Base-by-base conservation (phyloP, 1,140 invertebrate genomes). In the Diprion similis region DNA sequence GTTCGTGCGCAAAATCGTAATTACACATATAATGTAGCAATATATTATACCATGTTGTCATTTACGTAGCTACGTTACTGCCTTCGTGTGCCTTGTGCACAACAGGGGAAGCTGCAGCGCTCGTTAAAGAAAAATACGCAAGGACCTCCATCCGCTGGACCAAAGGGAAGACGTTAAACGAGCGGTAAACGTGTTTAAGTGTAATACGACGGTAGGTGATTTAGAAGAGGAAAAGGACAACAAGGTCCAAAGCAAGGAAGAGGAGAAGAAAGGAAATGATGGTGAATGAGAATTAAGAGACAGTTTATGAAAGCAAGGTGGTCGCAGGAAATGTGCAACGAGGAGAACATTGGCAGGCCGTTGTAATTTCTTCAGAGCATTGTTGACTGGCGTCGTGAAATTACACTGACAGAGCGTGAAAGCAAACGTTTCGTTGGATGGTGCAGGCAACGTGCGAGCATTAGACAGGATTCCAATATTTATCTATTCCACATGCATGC, bases 401-500 rank as follows among this genome's bases (percentile, higher is more conserved):
- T 59, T 59, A 59, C 51, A 17, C 3, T 0, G n/a, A 17, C 51
- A 15, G 11, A 15, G 51, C n/a, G 51, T 59, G 51, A 59, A 59
- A 59, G n/a, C 51, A 4, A 59, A 59, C 51, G 51, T 17, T 59
- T 13, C 51, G 11, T 9, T 9, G 51, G 51, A 37, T 37, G 24
- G 24, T 37, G 51, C 51, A 59, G 51, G 51, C 9, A 59, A 3
- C 4, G 51, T 59, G 11, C 51, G 6, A 59, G 51, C n/a, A 59
- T 9, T 4, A 59, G 51, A 59, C 51, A 9, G 75, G 78, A 79
- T 73, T 82, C 80, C 81, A 84, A 84, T 85, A 85, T 85, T 85
- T 83, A 85, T 85, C 83, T 79, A 84, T 83, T 84, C 78, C 74
- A 78, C 71, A 79, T 81, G 77, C 79, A 83, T 78, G 80, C 78